phyloP scores from a whole-genome alignment of 2,797 vertebrate species.

The Lagodon rhomboides region DNA sequence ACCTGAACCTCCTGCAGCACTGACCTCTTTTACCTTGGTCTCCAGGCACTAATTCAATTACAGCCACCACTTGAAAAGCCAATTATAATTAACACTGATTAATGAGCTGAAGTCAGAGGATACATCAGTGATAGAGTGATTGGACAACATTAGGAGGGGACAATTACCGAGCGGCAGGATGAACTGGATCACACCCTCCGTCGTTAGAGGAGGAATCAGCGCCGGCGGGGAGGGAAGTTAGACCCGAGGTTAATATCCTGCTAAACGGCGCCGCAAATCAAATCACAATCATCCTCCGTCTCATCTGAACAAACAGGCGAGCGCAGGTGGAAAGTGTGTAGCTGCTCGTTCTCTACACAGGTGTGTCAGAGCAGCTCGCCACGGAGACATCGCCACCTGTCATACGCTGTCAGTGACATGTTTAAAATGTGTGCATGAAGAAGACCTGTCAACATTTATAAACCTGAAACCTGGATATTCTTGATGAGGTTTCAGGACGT shows the following conservation, averaged over 20 bases:
- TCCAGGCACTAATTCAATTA: conserved; percentile 67
- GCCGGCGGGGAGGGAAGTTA: not conserved
- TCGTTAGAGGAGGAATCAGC: conserved; percentile 35
- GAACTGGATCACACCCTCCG: conserved; percentile 41
- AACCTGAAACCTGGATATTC: too few relatives aligned
- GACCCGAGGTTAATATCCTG: conserved; percentile 35
- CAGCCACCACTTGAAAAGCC: conserved; percentile 49
- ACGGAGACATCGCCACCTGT: too few relatives aligned
- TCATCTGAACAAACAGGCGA: conserved; percentile 6
- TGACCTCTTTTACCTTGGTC: conserved; percentile 64
- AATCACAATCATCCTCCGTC: not conserved
- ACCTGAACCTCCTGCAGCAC: conserved; percentile 30
- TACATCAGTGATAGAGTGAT: conserved; percentile 62
- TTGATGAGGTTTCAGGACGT: too few relatives aligned
- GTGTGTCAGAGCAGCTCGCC: too few relatives aligned
- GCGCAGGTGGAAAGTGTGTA: not conserved
- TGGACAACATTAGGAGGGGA: conserved; percentile 60
- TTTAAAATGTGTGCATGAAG: too few relatives aligned
- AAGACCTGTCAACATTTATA: too few relatives aligned
- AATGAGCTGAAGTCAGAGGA: conserved; percentile 69
- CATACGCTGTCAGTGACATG: too few relatives aligned
- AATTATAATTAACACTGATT: conserved; percentile 76
- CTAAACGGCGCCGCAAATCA: conserved; percentile 29
- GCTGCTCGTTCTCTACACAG: too few relatives aligned
- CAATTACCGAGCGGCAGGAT: conserved; percentile 50